Base-by-base conservation (phyloP, 92 coral and sea anemone genomes). In the Zoanthus solanderi region DNA sequence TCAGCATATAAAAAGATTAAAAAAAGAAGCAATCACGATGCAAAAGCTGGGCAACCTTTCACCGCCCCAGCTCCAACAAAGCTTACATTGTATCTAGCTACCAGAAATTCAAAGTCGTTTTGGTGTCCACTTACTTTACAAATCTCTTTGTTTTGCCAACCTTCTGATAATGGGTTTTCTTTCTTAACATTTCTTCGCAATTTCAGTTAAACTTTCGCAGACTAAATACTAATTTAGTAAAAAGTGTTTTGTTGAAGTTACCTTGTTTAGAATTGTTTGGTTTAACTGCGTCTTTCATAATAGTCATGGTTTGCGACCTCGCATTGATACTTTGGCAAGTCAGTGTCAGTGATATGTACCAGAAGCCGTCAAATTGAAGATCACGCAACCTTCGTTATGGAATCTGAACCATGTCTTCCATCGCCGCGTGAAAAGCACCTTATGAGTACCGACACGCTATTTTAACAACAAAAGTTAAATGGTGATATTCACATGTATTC, bases 1-100 rank as follows among this genome's bases (percentile, higher is more conserved):
- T 81, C 85, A 81, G 44, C 15, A 60, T 66, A 50, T 81, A 65
- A 67, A 71, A 66, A n/a, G 85, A 67, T 81, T 81, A 81, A 48
- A 44, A 46, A 48, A 67, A 81, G 42, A 60, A 60, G 37, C 69
- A 60, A 78, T 78, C 42, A 50, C 12, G 58, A 61, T n/a, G 48
- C 67, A 17, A 79, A 45, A n/a, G 53, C 56, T 14, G 74, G 84
- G 42, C 75, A 67, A 47, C 45, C 67, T 37, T 69, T 23, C 23
- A 11, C 75, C n/a, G 61, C 16, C 45, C 14, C 45, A 28, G 60
- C 75, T 60, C 28, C 9, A 32, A 50, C 31, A 60, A 16, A 50
- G 66, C n/a, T 28, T 50, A 48, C 4, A 17, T 18, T 46, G 29
- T n/a, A 16, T 75, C 16, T 13, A 7, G 7, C 60, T 29, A 32